Percentiles rank a stretch among this genome's conserved stretches.
Evolutionary conservation across 2,113 vertebrate genomes (phyloP).

Genomic region (Colistium nudipinnis): DNA sequence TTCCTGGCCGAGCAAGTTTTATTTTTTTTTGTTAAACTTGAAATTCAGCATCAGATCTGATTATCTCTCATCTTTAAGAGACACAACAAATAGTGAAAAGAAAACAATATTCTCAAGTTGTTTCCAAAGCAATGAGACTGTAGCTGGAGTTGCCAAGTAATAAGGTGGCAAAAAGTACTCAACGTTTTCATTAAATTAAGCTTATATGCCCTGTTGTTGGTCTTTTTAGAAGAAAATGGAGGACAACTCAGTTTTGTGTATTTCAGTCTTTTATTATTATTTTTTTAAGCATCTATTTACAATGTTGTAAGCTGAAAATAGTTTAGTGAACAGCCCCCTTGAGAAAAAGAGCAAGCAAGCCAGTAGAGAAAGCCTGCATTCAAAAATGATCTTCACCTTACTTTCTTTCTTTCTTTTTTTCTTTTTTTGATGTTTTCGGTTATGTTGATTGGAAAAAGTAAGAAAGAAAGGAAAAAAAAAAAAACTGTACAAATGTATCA

Average conservation of each 20-base stretch:
- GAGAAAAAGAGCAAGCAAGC: background rate
- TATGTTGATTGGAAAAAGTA: slow-evolving; percentile 27
- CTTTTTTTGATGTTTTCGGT: slow-evolving; percentile 4
- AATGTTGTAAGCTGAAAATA: slow-evolving; percentile 6
- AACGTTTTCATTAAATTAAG: too few relatives aligned
- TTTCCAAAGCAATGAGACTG: background rate
- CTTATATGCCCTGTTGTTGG: background rate
- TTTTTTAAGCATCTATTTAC: slow-evolving; percentile 65
- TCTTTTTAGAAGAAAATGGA: background rate
- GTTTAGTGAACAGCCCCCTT: background rate
- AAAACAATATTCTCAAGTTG: background rate
- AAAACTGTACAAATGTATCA: slow-evolving; percentile 45
- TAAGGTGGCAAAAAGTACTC: too few relatives aligned
- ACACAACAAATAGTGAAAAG: background rate
- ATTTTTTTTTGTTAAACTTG: background rate
- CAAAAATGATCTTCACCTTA: background rate
- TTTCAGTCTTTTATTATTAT: slow-evolving; percentile 16
- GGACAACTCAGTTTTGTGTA: background rate
- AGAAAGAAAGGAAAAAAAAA: slow-evolving; percentile 15
- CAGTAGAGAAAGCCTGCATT: background rate
- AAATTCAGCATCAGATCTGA: background rate
- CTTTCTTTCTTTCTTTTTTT: slow-evolving; percentile 22
- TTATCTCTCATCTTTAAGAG: background rate
- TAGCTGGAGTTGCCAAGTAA: background rate
- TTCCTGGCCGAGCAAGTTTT: slow-evolving; percentile 15